Evolutionary conservation across 1,140 invertebrate species (phyloP), one percentile per base, ranked within the genome.

Genomic region (Vollenhovia emeryi): DNA sequence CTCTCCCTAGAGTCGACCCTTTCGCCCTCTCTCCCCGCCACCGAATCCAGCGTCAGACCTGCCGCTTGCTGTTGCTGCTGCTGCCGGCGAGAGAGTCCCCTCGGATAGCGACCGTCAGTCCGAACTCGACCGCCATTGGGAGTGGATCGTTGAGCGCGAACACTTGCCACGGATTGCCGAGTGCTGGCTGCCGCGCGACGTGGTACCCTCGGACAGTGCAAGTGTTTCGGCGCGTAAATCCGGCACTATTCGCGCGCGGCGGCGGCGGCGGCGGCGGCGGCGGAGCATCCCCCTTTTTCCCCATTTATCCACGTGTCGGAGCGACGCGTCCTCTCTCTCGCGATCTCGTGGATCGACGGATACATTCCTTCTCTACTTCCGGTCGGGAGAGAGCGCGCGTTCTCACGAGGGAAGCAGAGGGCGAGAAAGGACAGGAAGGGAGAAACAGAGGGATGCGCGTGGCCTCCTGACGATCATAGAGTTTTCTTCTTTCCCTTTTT

Each of bases 381-480:
- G 27, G 5, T 59, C 27, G 45, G n/a, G 30, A 40, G 30, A 62
- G 33, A 45, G 21, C 62, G 48, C 7, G n/a, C 33, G 33, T 3
- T n/a, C 1, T 64, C 33, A 27, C 59, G 48, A 11, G 64, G 18
- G 13, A 69, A 8, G 45, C 15, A 52, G 11, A 24, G 21, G 4
- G 33, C 4, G 24, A 27, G 24, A 66, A n/a, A 27, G 33, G n/a
- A 30, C n/a, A 21, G 7, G 43, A 64, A 13, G 30, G 13, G 11
- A 21, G 52, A n/a, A 3, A 15, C 33, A 21, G 15, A 48, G 7
- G 30, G 48, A 64, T 79, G 62, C 62, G 27, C 48, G 33, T 36
- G 15, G 15, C n/a, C 3, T 43, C 68, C 52, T 52, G 73, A 74
- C 74, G 78, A 66, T 87, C 48, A 43, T 88, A 64, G n/a, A 13